Evolutionary conservation across 2,888 invertebrate species (phyloP).

Genomic region (Biston stratarius): DNA sequence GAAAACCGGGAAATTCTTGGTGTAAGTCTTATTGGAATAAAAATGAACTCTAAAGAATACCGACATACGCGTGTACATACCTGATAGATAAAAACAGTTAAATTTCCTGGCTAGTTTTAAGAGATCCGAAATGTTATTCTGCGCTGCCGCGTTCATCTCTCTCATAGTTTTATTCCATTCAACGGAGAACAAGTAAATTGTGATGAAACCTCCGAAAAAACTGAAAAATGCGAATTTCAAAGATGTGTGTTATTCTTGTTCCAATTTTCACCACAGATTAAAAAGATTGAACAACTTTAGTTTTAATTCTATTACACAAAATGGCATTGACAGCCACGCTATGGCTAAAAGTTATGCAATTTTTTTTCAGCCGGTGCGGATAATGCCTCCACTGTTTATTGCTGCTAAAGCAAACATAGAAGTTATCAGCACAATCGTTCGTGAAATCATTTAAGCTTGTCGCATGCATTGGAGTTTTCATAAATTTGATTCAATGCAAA

Average conservation of each 20-base stretch:
- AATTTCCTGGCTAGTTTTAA: constrained; percentile 94
- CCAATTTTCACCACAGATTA: constrained; percentile 32
- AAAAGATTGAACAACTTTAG: not conserved
- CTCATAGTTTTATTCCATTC: constrained; percentile 75
- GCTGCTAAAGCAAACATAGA: too few species aligned
- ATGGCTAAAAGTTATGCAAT: too few species aligned
- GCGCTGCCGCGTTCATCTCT: constrained; percentile 79
- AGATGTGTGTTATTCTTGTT: constrained; percentile 34
- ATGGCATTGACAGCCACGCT: too few species aligned
- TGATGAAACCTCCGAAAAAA: constrained; percentile 32
- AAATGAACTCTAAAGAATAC: constrained; percentile 19
- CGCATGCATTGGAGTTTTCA: too few species aligned
- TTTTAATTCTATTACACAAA: too few species aligned
- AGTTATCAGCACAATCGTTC: too few species aligned
- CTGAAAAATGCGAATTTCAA: constrained; percentile 39
- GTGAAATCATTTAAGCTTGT: too few species aligned
- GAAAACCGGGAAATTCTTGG: constrained; percentile 32
- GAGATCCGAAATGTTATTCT: constrained; percentile 84
- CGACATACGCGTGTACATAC: constrained; percentile 72
- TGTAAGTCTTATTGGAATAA: constrained; percentile 1
- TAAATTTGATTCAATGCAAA: too few species aligned
- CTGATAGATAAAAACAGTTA: constrained; percentile 95
- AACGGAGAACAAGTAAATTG: constrained; percentile 37
- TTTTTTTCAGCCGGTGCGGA: too few species aligned
- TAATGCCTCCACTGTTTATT: too few species aligned